Base-by-base conservation (phyloP, 2,797 vertebrate genomes). In the Florisuga fusca region DNA sequence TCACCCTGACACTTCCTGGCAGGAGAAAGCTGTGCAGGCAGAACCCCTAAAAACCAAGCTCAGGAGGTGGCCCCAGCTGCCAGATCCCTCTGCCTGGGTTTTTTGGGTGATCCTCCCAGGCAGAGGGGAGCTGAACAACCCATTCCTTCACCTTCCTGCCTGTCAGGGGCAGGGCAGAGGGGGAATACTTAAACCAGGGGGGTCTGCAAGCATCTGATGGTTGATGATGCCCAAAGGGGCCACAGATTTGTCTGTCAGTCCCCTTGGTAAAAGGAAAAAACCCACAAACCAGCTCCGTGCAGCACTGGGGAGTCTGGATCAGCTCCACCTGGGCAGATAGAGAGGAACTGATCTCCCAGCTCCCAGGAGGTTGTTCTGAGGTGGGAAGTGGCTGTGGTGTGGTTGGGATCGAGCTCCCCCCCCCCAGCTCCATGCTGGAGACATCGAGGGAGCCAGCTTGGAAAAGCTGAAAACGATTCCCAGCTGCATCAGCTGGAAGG, bases 401-500 rank as follows among this genome's bases (percentile, higher is more conserved):
- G 78, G 77, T 67, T 79, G 15, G 6, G 67, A 63, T 27, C 0
- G 1, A 80, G 84, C 54, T 45, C 63, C 89, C 19, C 15, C 3
- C 46, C 1, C 4, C 87, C n/a, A n/a, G n/a, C n/a, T n/a, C 26
- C 45, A 3, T 2, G 74, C 62, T 48, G 78, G 69, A 4, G 1
- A 77, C 94, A 85, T 71, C 2, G 12, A 89, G 58, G 11, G 0
- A 91, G n/a, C 87, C 61, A 26, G 55, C 82, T 87, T 82, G 54
- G 26, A 77, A 59, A 6, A 21, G 78, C 87, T 50, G 93, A 57
- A 27, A 83, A 95, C 95, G 94, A 94, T 95, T 68, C n/a, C 4
- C 41, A 51, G 91, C 95, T 95, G 94, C 96, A 89, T 92, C 96
- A 96, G 95, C 96, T 92, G 84, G 72, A 95, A 81, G 93, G 92